Conservation (phyloP, 1,140 invertebrate species). For the Oryctes rhinoceros region DNA sequence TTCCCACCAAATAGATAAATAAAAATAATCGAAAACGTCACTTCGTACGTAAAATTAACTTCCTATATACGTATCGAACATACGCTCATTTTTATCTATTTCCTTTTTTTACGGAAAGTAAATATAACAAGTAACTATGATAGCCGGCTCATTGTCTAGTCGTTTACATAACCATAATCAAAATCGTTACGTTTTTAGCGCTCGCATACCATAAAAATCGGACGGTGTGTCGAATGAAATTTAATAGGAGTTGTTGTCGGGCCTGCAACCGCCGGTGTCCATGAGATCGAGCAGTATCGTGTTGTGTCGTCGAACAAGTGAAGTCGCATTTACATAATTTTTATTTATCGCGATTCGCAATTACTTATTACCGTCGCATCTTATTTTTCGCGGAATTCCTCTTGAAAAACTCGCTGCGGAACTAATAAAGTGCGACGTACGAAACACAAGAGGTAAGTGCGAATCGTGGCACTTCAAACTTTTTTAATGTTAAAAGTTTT, state of each 20-base stretch:
- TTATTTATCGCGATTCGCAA: background rate
- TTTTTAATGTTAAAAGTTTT: background rate
- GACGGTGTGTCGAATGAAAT: constrained; percentile 8
- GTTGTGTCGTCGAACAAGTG: background rate
- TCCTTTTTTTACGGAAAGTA: background rate
- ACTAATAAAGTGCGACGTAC: background rate
- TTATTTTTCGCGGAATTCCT: background rate
- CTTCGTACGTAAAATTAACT: too few relatives aligned
- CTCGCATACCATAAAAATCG: background rate
- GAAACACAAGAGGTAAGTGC: background rate
- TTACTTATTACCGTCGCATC: background rate
- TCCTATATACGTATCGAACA: background rate
- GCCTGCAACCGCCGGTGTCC: background rate
- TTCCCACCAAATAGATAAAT: too few relatives aligned
- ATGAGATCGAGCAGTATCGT: background rate
- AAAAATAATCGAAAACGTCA: too few relatives aligned
- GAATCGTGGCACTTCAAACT: background rate
- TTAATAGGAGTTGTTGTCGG: background rate
- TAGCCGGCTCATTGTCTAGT: background rate
- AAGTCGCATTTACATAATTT: background rate
- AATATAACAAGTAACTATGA: background rate
- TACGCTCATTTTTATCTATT: background rate
- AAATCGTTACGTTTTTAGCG: background rate
- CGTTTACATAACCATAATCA: background rate
- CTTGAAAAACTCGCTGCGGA: background rate